Percentiles rank a stretch among this genome's conserved stretches.
These are phyloP conservation scores for Laothoe populi DNA, from an alignment of 2,888 invertebrate species.

Conservation along the genomic window DNA sequence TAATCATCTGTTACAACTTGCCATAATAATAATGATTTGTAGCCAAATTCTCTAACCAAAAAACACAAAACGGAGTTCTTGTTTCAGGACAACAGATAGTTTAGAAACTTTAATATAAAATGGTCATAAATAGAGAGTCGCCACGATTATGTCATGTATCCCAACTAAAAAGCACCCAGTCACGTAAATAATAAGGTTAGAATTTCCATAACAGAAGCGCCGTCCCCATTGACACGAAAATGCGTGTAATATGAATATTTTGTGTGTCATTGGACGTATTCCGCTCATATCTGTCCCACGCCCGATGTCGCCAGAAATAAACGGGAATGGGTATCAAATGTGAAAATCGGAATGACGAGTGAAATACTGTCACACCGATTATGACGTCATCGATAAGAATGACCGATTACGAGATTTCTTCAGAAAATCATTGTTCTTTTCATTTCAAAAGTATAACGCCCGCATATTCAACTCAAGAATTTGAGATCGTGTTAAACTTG, in stretches of 20 bases:
- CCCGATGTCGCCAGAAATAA: constrained; percentile 1
- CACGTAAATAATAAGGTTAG: not conserved
- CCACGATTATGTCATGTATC: not conserved
- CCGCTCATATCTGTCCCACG: constrained; percentile 37
- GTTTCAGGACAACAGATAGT: constrained; percentile 5
- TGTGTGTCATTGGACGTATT: constrained; percentile 40
- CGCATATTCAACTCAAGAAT: no score
- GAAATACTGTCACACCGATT: not conserved
- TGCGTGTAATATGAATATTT: constrained; percentile 46
- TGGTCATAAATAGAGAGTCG: constrained; percentile 13
- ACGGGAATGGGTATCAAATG: not conserved
- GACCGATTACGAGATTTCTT: no score
- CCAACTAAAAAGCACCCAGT: not conserved
- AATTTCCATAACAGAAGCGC: not conserved
- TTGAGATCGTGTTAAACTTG: no score
- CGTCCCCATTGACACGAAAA: constrained; percentile 37
- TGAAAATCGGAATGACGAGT: not conserved
- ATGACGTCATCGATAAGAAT: no score
- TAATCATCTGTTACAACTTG: no score
- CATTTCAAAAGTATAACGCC: no score
- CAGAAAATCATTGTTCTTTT: no score
- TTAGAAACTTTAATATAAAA: not conserved
- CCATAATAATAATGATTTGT: no score
- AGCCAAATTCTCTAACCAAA: not conserved
- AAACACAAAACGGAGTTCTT: not conserved